Percentiles rank a stretch among this genome's conserved stretches.
phyloP scores from a whole-genome alignment of 1,140 invertebrate genomes.

The Potamilus streckersoni region DNA sequence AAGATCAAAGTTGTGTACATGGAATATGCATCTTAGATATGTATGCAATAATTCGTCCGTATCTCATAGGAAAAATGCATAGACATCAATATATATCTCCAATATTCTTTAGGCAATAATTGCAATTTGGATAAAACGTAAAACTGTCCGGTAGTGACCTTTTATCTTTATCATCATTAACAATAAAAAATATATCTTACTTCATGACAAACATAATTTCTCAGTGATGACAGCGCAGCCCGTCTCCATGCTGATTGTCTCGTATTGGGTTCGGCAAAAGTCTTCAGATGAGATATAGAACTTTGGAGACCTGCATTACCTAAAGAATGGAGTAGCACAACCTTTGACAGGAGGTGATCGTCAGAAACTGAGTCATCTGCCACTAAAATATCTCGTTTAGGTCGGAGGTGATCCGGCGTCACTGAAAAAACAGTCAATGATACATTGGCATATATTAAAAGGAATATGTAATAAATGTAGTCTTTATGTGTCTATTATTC shows the following conservation, averaged over 20 bases:
- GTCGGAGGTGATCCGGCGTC: neutral
- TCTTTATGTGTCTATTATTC: no score
- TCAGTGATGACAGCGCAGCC: constrained; percentile 8
- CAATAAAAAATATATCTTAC: constrained; percentile 2
- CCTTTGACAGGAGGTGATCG: constrained; percentile 17
- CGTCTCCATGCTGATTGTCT: constrained; percentile 16
- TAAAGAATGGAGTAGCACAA: constrained; percentile 12
- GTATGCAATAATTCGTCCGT: no score
- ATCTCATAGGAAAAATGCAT: no score
- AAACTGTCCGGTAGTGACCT: neutral
- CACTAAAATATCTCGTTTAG: neutral
- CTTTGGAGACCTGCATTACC: constrained; percentile 16
- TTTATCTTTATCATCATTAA: neutral
- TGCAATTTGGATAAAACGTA: neutral
- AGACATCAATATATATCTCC: no score
- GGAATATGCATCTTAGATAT: no score
- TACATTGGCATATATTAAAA: no score
- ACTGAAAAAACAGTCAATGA: neutral
- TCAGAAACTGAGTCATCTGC: neutral
- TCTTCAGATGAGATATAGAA: constrained; percentile 11
- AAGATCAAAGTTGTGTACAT: no score
- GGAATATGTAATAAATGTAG: no score
- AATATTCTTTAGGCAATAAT: no score
- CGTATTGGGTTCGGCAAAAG: constrained; percentile 21
- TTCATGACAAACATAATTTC: constrained; percentile 16